These are phyloP conservation scores for Cervus canadensis DNA, from an alignment of 2,113 vertebrate species.

Conservation along the genomic window DNA sequence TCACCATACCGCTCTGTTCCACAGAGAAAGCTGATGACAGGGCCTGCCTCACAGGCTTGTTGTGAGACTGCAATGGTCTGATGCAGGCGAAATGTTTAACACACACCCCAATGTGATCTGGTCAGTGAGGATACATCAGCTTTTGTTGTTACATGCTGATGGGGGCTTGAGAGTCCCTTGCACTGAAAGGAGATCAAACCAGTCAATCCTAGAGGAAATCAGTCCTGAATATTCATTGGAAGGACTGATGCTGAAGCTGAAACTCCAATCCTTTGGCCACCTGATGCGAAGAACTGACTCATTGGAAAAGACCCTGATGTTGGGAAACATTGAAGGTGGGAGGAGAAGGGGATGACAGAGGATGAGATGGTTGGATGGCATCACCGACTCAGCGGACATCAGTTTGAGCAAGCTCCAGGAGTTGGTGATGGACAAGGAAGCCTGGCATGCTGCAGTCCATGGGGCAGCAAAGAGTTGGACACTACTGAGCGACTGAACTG, in stretches of 20 bases:
- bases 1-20: background rate
- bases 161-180: background rate
- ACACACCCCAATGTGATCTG: rapidly evolving
- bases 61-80: background rate
- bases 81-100: background rate
- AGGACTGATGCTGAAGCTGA: background rate
- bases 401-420: background rate
- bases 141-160: background rate
- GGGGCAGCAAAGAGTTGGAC: background rate
- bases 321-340: background rate
- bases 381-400: background rate
- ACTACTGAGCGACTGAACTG: background rate
- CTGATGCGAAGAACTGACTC: background rate
- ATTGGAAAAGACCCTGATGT: background rate
- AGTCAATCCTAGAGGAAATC: background rate
- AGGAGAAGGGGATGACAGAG: background rate
- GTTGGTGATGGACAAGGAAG: background rate
- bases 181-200: background rate
- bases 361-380: background rate
- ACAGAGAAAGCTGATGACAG: background rate
- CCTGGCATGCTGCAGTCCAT: background rate
- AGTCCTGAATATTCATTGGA: background rate
- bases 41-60: background rate
- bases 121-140: background rate
- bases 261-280: background rate